These are phyloP conservation scores for Cordylochernes scorpioides DNA, from an alignment of 2,888 invertebrate species.

Conservation along the genomic window DNA sequence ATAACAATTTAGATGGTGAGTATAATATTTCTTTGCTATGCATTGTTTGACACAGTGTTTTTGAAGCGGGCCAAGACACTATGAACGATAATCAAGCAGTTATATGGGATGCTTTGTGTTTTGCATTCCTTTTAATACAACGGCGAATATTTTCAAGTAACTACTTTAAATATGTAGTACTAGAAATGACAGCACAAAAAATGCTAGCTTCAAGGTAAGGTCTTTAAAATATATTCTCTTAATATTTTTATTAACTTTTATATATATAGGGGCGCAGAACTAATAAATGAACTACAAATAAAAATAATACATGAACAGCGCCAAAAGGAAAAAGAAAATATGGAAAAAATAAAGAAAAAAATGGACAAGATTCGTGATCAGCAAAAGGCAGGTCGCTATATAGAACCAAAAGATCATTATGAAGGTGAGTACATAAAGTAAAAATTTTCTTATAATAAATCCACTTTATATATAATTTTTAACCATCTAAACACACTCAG, in stretches of 20 bases:
- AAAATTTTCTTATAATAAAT: too few relatives aligned
- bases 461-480: too few relatives aligned
- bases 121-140: conserved; percentile 72
- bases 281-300: conserved; percentile 67
- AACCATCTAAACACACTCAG: too few relatives aligned
- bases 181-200: conserved; percentile 80
- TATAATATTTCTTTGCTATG: too few relatives aligned
- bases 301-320: conserved; percentile 70
- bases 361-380: conserved; percentile 86
- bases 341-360: conserved; percentile 75
- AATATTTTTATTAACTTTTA: background rate
- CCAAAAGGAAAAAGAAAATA: conserved; percentile 50
- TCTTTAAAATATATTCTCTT: background rate
- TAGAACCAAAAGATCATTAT: conserved; percentile 47
- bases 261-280: conserved; percentile 50
- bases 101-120: conserved; percentile 82
- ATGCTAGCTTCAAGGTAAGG: conserved; percentile 60
- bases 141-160: conserved; percentile 71
- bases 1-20: too few relatives aligned
- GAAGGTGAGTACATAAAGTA: conserved; percentile 34
- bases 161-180: conserved; percentile 87
- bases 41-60: too few relatives aligned
- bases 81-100: too few relatives aligned
- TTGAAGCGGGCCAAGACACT: too few relatives aligned
- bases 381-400: conserved; percentile 47